Conservation (phyloP, 2,888 invertebrate genomes). For the Megastigmus dorsalis region DNA sequence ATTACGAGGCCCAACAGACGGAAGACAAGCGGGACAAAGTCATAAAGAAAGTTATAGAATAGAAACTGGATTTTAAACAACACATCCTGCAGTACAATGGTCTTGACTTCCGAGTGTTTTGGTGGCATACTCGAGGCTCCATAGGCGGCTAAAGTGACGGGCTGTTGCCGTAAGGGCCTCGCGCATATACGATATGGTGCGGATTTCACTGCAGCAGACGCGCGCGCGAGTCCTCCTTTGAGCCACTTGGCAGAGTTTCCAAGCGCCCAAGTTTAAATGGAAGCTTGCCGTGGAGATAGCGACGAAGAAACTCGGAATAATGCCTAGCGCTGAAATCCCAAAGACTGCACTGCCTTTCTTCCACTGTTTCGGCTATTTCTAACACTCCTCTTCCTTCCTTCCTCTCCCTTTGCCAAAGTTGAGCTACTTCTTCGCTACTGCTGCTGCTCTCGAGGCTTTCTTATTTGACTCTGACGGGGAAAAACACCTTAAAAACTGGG, state of each 20-base stretch:
- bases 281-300: constrained; percentile 30
- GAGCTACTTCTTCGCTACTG: not conserved
- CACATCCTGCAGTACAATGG: constrained; percentile 8
- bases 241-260: constrained; percentile 50
- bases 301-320: constrained; percentile 46
- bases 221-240: not conserved
- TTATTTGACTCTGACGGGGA: not conserved
- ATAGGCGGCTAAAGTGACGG: constrained; percentile 19
- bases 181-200: constrained; percentile 2
- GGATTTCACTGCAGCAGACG: constrained; percentile 11
- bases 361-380: too few species aligned
- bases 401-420: constrained; percentile 23
- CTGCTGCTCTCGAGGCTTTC: constrained; percentile 1
- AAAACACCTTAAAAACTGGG: constrained; percentile 48
- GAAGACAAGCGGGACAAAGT: not conserved
- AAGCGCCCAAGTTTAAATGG: constrained; percentile 41
- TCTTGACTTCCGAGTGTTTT: constrained; percentile 19
- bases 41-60: not conserved
- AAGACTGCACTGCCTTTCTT: constrained; percentile 10
- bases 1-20: not conserved
- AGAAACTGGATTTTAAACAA: constrained; percentile 15
- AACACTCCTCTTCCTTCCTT: constrained; percentile 54
- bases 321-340: constrained; percentile 38
- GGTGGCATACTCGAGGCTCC: not conserved
- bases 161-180: not conserved